Base-by-base conservation (phyloP, 2,888 invertebrate genomes). In the Sinodicranocentrus sp. region DNA sequence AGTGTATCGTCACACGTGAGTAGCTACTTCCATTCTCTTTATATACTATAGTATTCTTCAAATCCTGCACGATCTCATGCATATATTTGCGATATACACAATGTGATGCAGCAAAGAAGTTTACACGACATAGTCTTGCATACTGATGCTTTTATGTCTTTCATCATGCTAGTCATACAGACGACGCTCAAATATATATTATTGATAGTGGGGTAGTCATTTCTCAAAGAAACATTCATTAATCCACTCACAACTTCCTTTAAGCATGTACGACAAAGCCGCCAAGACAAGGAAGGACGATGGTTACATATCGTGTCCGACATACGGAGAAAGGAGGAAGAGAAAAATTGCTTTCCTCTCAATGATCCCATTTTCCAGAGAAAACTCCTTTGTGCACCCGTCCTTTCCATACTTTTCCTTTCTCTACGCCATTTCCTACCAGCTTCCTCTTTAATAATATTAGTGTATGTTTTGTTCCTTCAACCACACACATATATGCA, bases 201-300 rank as follows among this genome's bases (percentile, higher is more conserved):
- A 48, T 5, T 48, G 48, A 48, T 48, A 48, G 59, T 67, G 43
- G 61, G 39, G 72, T 72, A 72, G 80, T 67, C 80, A 80, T 63
- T 79, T 71, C 65, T 21, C 52, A 78, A 70, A 68, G 52, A 70
- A 78, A 78, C 78, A 78, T 78, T 78, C 68, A 78, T 78, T 70
- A 78, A 78, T 70, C 70, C 78, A 25, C 52, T 71, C 19, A 33
- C 52, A 33, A 25, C 48, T 54, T 25, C 71, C n/a, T 67, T 54
- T 54, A 61, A 61, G 61, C 61, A 33, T 28, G 61, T 61, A 61
- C 59, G 8, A 48, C 15, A 59, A 68, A 43, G 23, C 67, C 67
- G 21, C 17, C 48, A 76, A 15, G 72, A 72, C 72, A 80, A 72
- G 67, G 80, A 73, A 73, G 68, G 80, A 65, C 73, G 72, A 57